phyloP scores from a whole-genome alignment of 92 coral and sea anemone genomes.

The Muricea muricata region DNA sequence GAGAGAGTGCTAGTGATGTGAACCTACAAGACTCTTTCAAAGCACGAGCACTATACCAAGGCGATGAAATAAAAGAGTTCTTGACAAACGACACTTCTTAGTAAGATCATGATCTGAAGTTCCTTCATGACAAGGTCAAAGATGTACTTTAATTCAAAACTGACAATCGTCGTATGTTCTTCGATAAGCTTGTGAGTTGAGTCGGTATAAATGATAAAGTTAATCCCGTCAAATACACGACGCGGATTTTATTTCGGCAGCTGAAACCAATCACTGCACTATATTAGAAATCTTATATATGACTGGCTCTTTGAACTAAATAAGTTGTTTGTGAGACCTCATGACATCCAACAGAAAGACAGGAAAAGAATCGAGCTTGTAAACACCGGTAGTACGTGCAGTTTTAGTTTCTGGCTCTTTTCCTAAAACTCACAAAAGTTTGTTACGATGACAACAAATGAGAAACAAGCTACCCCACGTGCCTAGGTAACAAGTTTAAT shows the following conservation, averaged over 20 bases:
- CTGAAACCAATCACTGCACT: too few relatives aligned
- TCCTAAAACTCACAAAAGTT: neutral
- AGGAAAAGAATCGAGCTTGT: neutral
- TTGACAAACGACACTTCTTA: neutral
- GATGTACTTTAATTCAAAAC: too few relatives aligned
- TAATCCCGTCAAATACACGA: too few relatives aligned
- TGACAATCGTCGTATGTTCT: too few relatives aligned
- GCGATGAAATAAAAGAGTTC: neutral
- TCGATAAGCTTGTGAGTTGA: too few relatives aligned
- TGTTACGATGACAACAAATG: neutral
- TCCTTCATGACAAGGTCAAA: neutral
- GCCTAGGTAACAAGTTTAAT: neutral
- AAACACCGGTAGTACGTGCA: too few relatives aligned
- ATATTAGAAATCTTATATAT: too few relatives aligned
- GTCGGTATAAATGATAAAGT: too few relatives aligned
- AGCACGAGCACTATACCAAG: neutral
- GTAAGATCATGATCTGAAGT: neutral
- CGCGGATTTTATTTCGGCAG: too few relatives aligned
- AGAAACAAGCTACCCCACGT: neutral
- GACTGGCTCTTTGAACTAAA: neutral
- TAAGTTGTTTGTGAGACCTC: neutral
- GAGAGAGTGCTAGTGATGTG: neutral
- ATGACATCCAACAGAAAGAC: neutral
- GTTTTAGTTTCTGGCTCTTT: slow-evolving; percentile 5
- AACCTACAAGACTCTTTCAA: neutral